These are phyloP conservation scores for Neomonachus schauinslandi DNA, from an alignment of 2,113 vertebrate species.

Conservation along the genomic window DNA sequence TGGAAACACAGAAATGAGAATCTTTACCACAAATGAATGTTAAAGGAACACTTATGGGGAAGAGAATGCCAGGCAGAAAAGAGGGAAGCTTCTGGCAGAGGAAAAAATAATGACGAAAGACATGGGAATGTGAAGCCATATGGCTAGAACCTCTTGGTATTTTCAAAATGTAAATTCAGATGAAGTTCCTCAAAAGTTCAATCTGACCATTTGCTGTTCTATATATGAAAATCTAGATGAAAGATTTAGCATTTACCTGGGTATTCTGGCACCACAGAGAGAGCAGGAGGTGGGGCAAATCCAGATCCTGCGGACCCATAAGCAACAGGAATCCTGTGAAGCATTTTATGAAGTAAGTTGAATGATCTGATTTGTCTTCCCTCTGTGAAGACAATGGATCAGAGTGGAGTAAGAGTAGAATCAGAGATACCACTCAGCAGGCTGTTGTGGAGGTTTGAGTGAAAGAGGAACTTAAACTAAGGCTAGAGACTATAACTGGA, in stretches of 20 bases:
- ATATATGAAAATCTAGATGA: background rate
- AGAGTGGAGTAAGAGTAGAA: background rate
- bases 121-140: background rate
- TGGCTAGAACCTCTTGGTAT: background rate
- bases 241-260: background rate
- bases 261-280: background rate
- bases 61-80: background rate
- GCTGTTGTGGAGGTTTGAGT: background rate
- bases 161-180: constrained; percentile 7
- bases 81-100: background rate
- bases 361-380: background rate
- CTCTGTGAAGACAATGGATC: background rate
- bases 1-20: constrained; percentile 40
- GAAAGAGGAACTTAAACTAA: background rate
- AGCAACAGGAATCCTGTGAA: background rate
- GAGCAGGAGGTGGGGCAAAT: background rate
- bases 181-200: background rate
- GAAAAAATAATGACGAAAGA: background rate
- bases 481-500: background rate
- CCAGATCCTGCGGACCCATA: background rate
- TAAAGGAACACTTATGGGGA: background rate
- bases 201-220: background rate
- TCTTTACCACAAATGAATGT: background rate
- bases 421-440: background rate
- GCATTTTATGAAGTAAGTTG: background rate